Evolutionary conservation across 2,113 vertebrate species (phyloP).

Genomic region (Chaetops frenatus): DNA sequence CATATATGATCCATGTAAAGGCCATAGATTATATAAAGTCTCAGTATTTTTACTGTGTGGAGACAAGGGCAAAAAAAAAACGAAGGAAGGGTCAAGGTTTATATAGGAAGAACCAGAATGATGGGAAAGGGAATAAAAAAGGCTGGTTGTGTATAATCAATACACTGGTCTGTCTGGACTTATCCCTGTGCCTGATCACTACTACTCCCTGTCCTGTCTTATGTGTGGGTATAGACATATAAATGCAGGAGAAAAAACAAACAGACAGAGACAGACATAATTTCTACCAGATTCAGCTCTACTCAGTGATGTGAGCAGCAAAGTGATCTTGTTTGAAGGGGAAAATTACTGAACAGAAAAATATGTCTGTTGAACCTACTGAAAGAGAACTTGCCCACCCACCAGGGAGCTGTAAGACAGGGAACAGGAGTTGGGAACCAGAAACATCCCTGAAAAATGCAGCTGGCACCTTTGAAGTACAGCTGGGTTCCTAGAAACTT

Average conservation of each 20-base stretch:
- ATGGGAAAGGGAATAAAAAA: not conserved
- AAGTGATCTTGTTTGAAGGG: not conserved
- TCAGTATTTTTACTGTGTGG: not conserved
- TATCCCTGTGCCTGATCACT: not conserved
- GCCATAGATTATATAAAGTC: not conserved
- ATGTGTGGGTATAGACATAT: fast-evolving
- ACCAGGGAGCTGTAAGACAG: not conserved
- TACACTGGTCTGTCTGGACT: not conserved
- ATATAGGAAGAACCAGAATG: not conserved
- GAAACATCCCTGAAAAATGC: not conserved
- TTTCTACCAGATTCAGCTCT: not conserved
- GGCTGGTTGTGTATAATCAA: not conserved
- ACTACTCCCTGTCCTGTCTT: not conserved
- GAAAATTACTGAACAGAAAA: not conserved
- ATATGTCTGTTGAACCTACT: not conserved
- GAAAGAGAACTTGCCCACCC: not conserved
- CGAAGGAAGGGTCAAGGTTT: not conserved
- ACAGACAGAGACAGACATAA: not conserved
- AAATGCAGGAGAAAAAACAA: not conserved
- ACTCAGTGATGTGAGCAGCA: not conserved
- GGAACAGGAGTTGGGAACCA: not conserved
- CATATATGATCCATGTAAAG: not conserved
- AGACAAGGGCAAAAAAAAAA: not conserved
- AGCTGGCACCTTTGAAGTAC: not conserved
- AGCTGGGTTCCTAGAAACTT: not conserved